Base-by-base conservation (phyloP, 2,113 vertebrate species). In the Hyaena hyaena region DNA sequence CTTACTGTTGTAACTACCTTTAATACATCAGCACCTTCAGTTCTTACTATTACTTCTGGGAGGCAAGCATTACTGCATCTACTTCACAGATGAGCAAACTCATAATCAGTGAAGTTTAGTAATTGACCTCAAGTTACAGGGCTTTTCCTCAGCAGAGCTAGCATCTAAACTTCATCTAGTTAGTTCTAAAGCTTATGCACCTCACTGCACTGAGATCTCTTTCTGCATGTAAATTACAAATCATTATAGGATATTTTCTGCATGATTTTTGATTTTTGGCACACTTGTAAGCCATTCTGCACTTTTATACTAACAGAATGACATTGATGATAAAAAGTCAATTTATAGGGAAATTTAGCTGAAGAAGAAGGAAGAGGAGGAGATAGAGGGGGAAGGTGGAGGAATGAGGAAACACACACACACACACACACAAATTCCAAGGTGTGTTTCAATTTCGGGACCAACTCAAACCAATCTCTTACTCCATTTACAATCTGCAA, bases 291-390 rank as follows among this genome's bases (percentile, higher is more conserved):
- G 76, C 16, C n/a, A 81, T 81, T 88, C 50, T 74, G 69, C 19
- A 53, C 45, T 89, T 95, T 79, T 77, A 95, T 76, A 93, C 74
- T 87, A 71, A 80, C 48, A 81, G 76, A 93, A 96, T 93, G 76
- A 97, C 76, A 89, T 31, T 73, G 24, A 83, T 94, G 50, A 87
- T 80, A 63, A 61, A 91, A 93, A 55, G 66, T 80, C 53, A 74
- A 58, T 65, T 71, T 74, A 53, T 5, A 86, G 65, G n/a, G 48
- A 73, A 91, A 81, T 73, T 74, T 94, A 66, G 31, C 53, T 80
- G 17, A 89, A 74, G 71, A 53, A 39, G 48, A 53, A 61, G 39
- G 23, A 63, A 24, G 10, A 81, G 45, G 10, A 58, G 69, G 8
- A 76, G 55, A 5, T 69, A 28, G 82, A 90, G 48, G 58, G 28